phyloP scores from a whole-genome alignment of 2,113 vertebrate genomes.

The Microcebus lehilahytsara region DNA sequence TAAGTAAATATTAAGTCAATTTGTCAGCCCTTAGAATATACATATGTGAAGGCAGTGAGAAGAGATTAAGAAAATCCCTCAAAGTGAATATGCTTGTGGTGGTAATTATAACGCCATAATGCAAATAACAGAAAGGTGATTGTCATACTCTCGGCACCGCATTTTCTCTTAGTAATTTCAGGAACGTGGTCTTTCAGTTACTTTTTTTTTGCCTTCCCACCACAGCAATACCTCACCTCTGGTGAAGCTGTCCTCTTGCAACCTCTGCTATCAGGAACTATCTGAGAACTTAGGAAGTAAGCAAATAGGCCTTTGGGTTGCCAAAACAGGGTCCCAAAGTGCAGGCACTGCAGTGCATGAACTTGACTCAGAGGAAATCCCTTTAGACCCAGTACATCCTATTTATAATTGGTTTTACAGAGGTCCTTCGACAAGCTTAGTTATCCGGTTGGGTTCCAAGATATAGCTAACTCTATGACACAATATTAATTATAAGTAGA shows the following conservation, averaged over 20 bases:
- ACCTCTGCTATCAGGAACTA: not conserved
- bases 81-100: not conserved
- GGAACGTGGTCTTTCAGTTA: not conserved
- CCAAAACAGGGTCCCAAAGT: not conserved
- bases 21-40: not conserved
- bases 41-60: not conserved
- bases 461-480: not conserved
- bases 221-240: not conserved
- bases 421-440: not conserved
- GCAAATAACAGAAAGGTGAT: not conserved
- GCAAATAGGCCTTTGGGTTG: not conserved
- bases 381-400: not conserved
- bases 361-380: not conserved
- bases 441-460: conserved; percentile 24
- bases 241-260: not conserved
- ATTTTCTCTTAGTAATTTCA: not conserved
- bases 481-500: conserved; percentile 26
- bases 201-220: not conserved
- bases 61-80: not conserved
- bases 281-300: conserved; percentile 12
- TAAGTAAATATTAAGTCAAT: not conserved
- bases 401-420: not conserved
- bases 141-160: not conserved
- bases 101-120: not conserved
- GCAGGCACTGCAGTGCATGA: not conserved